Evolutionary conservation across 1,140 invertebrate species (phyloP).

Genomic region (Zaprionus tsacasi): DNA sequence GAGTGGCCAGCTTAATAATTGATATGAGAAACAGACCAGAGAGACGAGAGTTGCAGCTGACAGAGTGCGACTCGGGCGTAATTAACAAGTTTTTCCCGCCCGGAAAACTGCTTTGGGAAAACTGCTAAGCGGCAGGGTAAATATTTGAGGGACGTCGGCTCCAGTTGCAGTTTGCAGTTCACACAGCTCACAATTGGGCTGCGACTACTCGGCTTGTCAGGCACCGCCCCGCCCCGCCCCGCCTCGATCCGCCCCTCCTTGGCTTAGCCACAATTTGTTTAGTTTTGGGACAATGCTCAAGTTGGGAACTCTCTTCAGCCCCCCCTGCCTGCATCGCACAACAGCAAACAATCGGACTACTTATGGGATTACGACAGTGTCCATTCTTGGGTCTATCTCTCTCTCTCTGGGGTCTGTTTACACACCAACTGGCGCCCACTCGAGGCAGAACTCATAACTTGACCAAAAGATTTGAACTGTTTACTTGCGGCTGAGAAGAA

Average conservation of each 20-base stretch:
- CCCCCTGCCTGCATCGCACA: neutral
- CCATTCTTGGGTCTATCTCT: too few relatives aligned
- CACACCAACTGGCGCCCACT: slow-evolving; percentile 19
- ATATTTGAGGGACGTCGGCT: slow-evolving; percentile 52
- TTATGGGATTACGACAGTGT: slow-evolving; percentile 58
- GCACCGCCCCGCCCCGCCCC: neutral
- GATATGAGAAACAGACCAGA: slow-evolving; percentile 76
- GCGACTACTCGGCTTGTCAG: neutral
- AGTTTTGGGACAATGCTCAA: slow-evolving; percentile 34
- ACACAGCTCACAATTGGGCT: slow-evolving; percentile 31
- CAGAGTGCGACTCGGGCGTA: slow-evolving; percentile 61
- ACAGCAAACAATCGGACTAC: slow-evolving; percentile 54
- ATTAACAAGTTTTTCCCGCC: slow-evolving; percentile 75
- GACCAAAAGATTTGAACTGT: slow-evolving; percentile 56
- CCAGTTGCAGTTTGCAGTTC: slow-evolving; percentile 55
- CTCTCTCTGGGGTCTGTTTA: slow-evolving; percentile 24
- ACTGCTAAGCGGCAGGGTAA: slow-evolving; percentile 57
- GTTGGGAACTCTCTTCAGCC: slow-evolving; percentile 30
- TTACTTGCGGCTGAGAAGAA: slow-evolving; percentile 42
- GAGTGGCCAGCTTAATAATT: slow-evolving; percentile 72
- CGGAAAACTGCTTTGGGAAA: slow-evolving; percentile 44
- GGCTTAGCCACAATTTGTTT: slow-evolving; percentile 13
- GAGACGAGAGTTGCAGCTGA: slow-evolving; percentile 43
- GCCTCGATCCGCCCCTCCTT: too few relatives aligned
- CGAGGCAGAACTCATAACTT: slow-evolving; percentile 53